A percentile compares a stretch with the other conserved stretches of the same genome.
Evolutionary conservation across 2,113 vertebrate genomes (phyloP).

Genomic region (Aldabrachelys gigantea): DNA sequence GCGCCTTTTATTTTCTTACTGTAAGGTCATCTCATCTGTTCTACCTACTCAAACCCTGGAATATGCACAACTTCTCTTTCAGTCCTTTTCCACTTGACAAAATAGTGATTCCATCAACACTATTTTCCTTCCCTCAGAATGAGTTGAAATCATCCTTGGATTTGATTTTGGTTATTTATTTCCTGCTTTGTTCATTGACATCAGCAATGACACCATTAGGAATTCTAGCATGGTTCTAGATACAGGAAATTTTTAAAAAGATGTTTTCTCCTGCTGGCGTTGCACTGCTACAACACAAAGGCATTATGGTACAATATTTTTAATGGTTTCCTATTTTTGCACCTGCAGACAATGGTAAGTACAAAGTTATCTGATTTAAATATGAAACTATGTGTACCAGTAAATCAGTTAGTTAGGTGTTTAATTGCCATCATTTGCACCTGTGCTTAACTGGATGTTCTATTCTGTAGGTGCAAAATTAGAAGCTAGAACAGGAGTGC

Average conservation of each 20-base stretch:
- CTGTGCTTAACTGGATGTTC: not conserved
- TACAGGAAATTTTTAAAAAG: not conserved
- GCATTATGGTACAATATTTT: not conserved
- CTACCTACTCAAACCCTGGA: not conserved
- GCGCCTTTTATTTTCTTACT: not conserved
- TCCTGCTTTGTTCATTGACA: not conserved
- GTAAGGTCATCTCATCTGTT: not conserved
- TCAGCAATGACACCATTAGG: not conserved
- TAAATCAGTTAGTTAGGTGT: not conserved
- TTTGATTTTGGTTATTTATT: not conserved
- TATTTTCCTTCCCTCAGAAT: not conserved
- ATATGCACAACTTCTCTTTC: not conserved
- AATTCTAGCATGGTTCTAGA: not conserved
- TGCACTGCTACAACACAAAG: not conserved
- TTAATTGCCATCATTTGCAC: not conserved
- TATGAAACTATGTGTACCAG: not conserved
- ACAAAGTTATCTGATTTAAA: not conserved
- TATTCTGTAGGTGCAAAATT: not conserved
- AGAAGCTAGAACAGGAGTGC: not conserved
- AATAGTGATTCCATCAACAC: not conserved
- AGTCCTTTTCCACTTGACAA: not conserved
- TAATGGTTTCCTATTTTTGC: not conserved
- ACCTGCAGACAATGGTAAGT: not conserved
- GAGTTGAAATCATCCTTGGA: not conserved
- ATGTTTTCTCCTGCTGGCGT: not conserved